Base-by-base conservation (phyloP, 2,797 vertebrate species). In the Gymnothorax reevesii region DNA sequence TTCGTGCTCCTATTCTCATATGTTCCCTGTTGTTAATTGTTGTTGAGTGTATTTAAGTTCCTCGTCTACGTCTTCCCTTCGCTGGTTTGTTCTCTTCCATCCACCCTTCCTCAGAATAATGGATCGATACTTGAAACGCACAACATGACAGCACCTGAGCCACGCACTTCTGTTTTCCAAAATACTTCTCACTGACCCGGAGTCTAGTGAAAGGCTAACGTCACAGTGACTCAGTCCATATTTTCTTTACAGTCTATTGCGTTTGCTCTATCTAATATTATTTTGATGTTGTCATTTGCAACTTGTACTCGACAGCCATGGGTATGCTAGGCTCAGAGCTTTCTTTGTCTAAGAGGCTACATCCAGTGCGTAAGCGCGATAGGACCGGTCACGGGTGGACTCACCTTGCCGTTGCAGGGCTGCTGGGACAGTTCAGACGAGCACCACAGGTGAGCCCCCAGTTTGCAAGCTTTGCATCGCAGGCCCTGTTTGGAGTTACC, bases 401-500 rank as follows among this genome's bases (percentile, higher is more conserved):
- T 89, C 90, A 94, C 96, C 94, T 98, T 99, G 83, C 97, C 97
- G 0, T 96, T 94, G 90, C 98, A 99, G 27, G 92, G 95, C 91
- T 98, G 97, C 93, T 96, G 97, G 3, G 97, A 97, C 20, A 97
- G 95, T 79, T 97, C 97, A 59, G 97, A 97, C 0, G 97, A 97
- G 91, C 98, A 98, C 97, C 97, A 98, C 88, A 98, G 96, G 92
- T 99, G 98, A 91, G 97, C 97, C 0, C 97, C 97, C 88, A 97
- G 95, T 93, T 98, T 99, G 94, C 98, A 99, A 0, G 95, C 96
- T 93, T 97, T 97, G 92, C 98, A 99, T 71, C 97, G 96, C 87
- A 98, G 92, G 83, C 97, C 98, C 92, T 98, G 97, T 94, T 98
- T 98, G 88, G 97, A 98, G 92, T 97, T 97, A 89, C 97, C 97